Evolutionary conservation across 53 echinoderm and acorn worm genomes (phyloP).

Genomic region (Holothuria scabra): DNA sequence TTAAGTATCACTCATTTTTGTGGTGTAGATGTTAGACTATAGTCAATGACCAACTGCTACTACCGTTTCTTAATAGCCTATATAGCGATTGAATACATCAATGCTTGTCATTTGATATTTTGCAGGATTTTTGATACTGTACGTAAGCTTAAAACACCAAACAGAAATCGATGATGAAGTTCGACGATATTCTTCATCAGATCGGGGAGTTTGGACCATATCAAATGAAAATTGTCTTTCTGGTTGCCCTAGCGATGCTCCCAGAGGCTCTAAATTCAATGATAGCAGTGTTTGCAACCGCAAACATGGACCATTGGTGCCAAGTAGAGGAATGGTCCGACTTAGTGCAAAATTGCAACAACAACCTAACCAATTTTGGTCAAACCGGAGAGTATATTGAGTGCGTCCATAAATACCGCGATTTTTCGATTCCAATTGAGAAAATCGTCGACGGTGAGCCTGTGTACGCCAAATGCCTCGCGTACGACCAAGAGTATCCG

Average conservation of each 20-base stretch:
- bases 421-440: constrained; percentile 16
- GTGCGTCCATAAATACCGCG: constrained; percentile 32
- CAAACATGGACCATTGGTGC: constrained; percentile 41
- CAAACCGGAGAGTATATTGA: background rate
- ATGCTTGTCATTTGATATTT: too few species aligned
- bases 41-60: too few species aligned
- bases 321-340: constrained; percentile 15
- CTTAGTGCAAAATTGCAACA: background rate
- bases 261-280: constrained; percentile 38
- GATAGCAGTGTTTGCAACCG: constrained; percentile 20
- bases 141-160: too few species aligned
- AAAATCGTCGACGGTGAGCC: background rate
- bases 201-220: constrained; percentile 40
- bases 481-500: constrained; percentile 31
- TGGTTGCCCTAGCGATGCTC: background rate
- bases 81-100: too few species aligned
- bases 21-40: too few species aligned
- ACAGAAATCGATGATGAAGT: constrained; percentile 19
- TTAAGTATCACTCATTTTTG: too few species aligned
- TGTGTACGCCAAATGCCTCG: constrained; percentile 13
- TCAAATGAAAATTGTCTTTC: background rate
- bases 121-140: too few species aligned
- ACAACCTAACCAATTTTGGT: background rate
- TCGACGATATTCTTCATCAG: constrained; percentile 19
- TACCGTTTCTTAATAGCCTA: too few species aligned